Conservation (phyloP, 1,140 invertebrate genomes). For the Wiebesia pumilae region DNA sequence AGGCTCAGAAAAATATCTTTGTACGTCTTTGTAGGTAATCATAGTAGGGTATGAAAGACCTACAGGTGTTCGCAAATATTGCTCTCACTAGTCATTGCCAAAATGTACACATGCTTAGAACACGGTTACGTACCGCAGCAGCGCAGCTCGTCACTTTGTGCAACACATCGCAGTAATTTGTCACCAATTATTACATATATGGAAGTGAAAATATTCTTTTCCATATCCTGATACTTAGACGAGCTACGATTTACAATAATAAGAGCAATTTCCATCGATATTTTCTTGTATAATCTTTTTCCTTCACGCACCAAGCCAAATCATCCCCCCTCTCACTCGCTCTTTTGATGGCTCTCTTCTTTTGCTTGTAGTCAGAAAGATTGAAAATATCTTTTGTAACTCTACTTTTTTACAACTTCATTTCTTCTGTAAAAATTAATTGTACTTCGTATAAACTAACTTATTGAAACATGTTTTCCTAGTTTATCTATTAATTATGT, state of each 20-base stretch:
- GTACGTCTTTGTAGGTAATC: neutral
- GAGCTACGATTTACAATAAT: conserved; percentile 28
- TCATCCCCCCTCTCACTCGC: neutral
- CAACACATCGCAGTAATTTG: conserved; percentile 26
- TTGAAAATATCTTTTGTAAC: no score
- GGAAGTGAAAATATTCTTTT: neutral
- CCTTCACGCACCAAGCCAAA: neutral
- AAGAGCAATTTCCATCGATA: conserved; percentile 40
- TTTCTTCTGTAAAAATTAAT: no score
- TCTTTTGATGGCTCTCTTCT: no score
- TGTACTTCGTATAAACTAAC: no score
- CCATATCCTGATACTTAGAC: neutral
- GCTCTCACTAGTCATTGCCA: neutral
- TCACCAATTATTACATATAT: conserved; percentile 41
- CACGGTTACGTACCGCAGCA: no score
- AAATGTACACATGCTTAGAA: neutral
- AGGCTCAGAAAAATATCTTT: neutral
- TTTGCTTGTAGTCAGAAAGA: no score
- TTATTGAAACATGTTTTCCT: no score
- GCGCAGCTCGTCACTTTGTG: conserved; percentile 21
- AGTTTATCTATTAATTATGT: no score
- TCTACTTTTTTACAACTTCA: no score
- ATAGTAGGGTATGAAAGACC: neutral
- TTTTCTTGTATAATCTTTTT: conserved; percentile 42
- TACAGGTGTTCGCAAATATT: neutral